Conservation (phyloP, 1,140 invertebrate genomes). For the Drosophila sproati region DNA sequence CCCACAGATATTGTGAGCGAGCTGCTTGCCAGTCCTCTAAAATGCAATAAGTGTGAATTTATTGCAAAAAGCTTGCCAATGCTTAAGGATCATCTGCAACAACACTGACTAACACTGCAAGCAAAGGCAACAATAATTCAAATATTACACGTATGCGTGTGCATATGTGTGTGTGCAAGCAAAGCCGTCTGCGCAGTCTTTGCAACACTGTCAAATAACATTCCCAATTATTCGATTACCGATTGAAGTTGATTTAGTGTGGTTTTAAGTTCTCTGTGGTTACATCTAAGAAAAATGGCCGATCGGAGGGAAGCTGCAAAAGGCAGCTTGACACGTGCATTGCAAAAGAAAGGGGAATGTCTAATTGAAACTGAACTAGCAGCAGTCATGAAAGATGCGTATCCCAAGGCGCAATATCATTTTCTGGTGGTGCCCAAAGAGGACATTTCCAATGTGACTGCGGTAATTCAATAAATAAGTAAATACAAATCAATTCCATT, state of each 20-base stretch:
- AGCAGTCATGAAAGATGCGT: slow-evolving; percentile 50
- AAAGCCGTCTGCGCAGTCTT: neutral
- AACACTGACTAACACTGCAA: slow-evolving; percentile 71
- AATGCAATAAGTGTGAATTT: slow-evolving; percentile 91
- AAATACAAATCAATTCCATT: neutral
- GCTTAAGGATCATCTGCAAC: slow-evolving; percentile 89
- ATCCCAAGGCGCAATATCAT: slow-evolving; percentile 64
- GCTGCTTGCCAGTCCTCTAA: slow-evolving; percentile 87
- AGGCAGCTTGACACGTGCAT: slow-evolving; percentile 2
- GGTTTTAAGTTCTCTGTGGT: slow-evolving; percentile 17
- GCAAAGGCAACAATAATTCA: neutral
- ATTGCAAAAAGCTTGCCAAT: slow-evolving; percentile 89
- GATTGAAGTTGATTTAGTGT: neutral
- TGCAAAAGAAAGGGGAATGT: slow-evolving; percentile 14
- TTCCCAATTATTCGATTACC: neutral
- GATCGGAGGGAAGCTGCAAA: too few species aligned
- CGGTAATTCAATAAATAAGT: slow-evolving; percentile 15
- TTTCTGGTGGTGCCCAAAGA: slow-evolving; percentile 59
- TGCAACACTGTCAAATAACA: slow-evolving; percentile 10
- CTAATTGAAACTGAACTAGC: slow-evolving; percentile 57
- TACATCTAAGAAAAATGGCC: slow-evolving; percentile 24
- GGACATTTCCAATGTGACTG: slow-evolving; percentile 37
- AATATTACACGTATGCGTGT: neutral
- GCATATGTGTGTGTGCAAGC: neutral
- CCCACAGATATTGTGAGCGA: slow-evolving; percentile 85